Conservation (phyloP, 2,113 vertebrate genomes). For the Podocnemis expansa region DNA sequence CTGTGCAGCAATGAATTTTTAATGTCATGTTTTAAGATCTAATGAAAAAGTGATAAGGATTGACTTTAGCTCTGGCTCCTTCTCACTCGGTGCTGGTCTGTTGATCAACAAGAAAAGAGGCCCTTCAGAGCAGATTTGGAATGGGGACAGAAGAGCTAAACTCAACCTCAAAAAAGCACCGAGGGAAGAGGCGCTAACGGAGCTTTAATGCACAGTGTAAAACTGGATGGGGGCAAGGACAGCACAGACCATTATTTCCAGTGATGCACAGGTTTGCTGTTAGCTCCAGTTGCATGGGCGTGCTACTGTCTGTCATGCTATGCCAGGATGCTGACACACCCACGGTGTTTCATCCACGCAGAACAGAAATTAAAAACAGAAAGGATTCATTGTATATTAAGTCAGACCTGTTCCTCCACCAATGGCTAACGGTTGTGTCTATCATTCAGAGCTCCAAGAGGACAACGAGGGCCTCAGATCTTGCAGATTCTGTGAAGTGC, state of each 20-base stretch:
- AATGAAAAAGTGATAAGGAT: conserved; percentile 59
- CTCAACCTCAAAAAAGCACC: conserved; percentile 13
- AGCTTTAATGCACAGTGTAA: neutral
- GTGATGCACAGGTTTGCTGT: neutral
- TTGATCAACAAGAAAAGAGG: conserved; percentile 8
- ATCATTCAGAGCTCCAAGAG: neutral
- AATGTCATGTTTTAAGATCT: conserved; percentile 25
- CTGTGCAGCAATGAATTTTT: conserved; percentile 27
- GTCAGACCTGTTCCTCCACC: neutral
- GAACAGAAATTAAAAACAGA: neutral
- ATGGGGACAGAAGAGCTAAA: neutral
- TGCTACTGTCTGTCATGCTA: neutral
- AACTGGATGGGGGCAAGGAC: neutral
- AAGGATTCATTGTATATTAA: neutral
- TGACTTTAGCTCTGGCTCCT: conserved; percentile 40
- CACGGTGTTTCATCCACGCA: neutral
- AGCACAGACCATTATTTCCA: neutral
- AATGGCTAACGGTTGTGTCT: neutral
- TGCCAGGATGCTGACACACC: neutral
- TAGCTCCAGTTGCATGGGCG: neutral
- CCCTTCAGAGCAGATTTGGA: conserved; percentile 2
- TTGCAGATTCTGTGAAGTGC: neutral
- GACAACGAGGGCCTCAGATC: neutral
- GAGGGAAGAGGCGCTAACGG: neutral
- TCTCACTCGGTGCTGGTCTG: neutral